Conservation (phyloP, 1,140 invertebrate species). For the Meloidogyne floridensis region DNA sequence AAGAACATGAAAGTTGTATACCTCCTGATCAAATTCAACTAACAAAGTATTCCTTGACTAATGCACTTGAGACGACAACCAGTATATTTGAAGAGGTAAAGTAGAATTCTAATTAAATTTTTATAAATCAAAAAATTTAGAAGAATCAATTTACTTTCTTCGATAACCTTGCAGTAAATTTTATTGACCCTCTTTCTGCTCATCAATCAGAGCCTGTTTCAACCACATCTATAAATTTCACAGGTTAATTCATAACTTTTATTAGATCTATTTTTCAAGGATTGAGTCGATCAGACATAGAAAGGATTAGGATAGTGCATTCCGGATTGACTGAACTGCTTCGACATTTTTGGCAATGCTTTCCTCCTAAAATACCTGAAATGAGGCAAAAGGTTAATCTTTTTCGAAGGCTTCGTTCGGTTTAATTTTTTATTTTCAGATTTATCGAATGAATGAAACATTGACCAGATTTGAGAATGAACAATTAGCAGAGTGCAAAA, state of each 20-base stretch:
- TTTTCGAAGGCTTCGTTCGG: not conserved
- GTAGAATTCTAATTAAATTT: not conserved
- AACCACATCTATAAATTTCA: slow-evolving; percentile 3
- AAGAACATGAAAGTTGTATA: not conserved
- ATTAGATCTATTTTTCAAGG: slow-evolving; percentile 7
- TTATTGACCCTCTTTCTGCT: not conserved
- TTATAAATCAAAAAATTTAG: not conserved
- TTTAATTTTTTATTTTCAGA: slow-evolving; percentile 39
- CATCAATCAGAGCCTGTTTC: not conserved
- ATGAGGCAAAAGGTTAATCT: slow-evolving; percentile 49
- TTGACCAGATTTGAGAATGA: slow-evolving; percentile 42
- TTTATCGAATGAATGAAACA: slow-evolving; percentile 50
- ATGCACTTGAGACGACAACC: not conserved
- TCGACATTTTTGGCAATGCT: slow-evolving; percentile 62
- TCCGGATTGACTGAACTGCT: slow-evolving; percentile 50
- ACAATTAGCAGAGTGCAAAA: slow-evolving; percentile 30
- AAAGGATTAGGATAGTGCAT: slow-evolving; percentile 40
- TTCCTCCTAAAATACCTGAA: slow-evolving; percentile 52
- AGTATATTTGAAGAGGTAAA: slow-evolving; percentile 27
- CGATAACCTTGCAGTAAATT: slow-evolving; percentile 21
- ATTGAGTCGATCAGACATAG: slow-evolving; percentile 22
- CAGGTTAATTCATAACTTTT: not conserved
- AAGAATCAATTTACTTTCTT: slow-evolving; percentile 28
- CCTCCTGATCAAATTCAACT: not conserved
- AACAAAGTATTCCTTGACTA: not conserved